These are phyloP conservation scores for Cosmia trapezina DNA, from an alignment of 2,888 invertebrate genomes.

Conservation along the genomic window DNA sequence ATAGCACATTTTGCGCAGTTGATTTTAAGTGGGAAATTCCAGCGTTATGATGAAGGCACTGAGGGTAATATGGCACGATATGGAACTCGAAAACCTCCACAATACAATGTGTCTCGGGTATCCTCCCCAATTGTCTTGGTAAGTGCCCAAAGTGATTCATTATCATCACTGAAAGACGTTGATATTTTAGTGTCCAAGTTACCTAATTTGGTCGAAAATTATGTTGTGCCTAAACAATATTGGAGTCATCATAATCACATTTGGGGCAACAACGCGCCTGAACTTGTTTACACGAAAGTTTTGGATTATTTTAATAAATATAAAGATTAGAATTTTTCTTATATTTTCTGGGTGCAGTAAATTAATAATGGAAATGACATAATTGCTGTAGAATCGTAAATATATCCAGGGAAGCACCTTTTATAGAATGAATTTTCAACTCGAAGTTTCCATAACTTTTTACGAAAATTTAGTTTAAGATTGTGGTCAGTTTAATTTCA, in stretches of 20 bases:
- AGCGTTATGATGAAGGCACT: constrained; percentile 81
- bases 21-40: constrained; percentile 77
- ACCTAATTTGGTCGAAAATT: constrained; percentile 90
- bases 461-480: background rate
- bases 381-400: background rate
- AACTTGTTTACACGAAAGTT: constrained; percentile 76
- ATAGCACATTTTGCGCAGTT: constrained; percentile 90
- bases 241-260: constrained; percentile 87
- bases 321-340: constrained; percentile 40
- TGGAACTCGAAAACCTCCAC: constrained; percentile 76
- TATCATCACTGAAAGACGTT: constrained; percentile 91
- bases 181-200: constrained; percentile 87
- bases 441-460: background rate
- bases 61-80: constrained; percentile 79
- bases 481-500: background rate
- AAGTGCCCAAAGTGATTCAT: constrained; percentile 90
- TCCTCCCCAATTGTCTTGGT: constrained; percentile 82
- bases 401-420: background rate
- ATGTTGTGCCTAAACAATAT: constrained; percentile 88
- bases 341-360: background rate
- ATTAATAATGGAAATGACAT: background rate
- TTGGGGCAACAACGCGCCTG: constrained; percentile 77
- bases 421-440: background rate
- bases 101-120: constrained; percentile 79
- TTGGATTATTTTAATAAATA: constrained; percentile 74